phyloP scores from a whole-genome alignment of 2,113 vertebrate species.

The Sula dactylatra region DNA sequence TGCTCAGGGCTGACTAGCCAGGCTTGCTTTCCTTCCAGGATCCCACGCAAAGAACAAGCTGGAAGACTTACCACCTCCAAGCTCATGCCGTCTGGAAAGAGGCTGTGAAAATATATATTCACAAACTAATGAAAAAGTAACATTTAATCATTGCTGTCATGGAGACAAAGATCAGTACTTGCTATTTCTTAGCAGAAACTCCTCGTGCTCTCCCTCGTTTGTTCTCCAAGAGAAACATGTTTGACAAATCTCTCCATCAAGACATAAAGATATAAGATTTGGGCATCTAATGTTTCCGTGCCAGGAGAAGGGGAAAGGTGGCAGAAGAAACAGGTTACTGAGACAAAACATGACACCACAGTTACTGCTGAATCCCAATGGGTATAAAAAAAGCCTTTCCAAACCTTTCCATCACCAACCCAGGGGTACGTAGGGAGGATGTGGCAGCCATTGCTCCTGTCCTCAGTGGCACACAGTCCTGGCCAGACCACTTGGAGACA shows the following conservation, averaged over 20 bases:
- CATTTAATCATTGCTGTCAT: conserved; percentile 40
- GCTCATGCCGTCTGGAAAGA: neutral
- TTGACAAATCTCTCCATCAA: neutral
- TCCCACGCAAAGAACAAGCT: neutral
- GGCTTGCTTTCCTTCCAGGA: neutral
- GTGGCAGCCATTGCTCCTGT: neutral
- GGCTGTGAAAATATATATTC: neutral
- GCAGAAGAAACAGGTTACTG: neutral
- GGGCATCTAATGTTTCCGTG: neutral
- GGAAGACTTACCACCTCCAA: neutral
- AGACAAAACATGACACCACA: neutral
- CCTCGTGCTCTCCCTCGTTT: neutral
- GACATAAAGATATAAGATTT: neutral
- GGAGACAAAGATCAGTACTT: conserved; percentile 29
- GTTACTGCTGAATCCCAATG: neutral
- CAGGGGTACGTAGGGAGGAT: fast-evolving
- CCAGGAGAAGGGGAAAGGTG: neutral
- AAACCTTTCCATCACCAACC: neutral
- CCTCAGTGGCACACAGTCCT: neutral
- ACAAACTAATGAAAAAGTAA: conserved; percentile 27
- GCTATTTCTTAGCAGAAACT: neutral
- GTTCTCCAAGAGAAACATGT: neutral
- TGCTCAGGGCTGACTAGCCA: neutral
- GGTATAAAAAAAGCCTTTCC: neutral
- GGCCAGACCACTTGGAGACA: neutral